Evolutionary conservation across 2,797 vertebrate genomes (phyloP).

Genomic region (Gymnoscopelus braueri): DNA sequence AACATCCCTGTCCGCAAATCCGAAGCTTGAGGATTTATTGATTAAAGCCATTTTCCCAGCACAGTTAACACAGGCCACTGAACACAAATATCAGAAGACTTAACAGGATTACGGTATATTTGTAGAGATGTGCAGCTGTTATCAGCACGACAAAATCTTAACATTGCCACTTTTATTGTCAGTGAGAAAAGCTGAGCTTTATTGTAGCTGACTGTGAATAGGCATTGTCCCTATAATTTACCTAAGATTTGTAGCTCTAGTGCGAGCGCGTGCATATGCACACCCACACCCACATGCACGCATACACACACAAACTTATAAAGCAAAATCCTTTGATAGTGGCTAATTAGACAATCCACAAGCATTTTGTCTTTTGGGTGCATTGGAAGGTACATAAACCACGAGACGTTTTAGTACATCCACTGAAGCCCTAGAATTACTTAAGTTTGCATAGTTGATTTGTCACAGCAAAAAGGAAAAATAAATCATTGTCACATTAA

Average conservation of each 20-base stretch:
- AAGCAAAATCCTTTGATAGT: no score
- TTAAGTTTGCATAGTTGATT: conserved; percentile 57
- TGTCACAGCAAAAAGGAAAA: conserved; percentile 8
- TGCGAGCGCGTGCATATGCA: not conserved
- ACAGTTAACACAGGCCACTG: not conserved
- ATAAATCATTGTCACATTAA: conserved; percentile 5
- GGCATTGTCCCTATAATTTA: not conserved
- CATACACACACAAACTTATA: no score
- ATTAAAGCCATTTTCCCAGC: conserved; percentile 8
- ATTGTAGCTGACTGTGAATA: not conserved
- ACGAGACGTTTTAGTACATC: conserved; percentile 26
- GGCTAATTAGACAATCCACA: no score
- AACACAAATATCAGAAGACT: not conserved
- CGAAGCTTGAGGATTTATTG: not conserved
- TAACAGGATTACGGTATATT: not conserved
- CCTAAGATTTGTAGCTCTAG: not conserved
- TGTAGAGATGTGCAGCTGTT: not conserved
- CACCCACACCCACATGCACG: not conserved
- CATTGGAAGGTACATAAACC: not conserved
- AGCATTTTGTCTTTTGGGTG: not conserved
- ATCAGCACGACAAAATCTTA: conserved; percentile 13
- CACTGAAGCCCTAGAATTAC: conserved; percentile 30
- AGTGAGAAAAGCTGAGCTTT: not conserved
- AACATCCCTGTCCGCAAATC: conserved; percentile 5
- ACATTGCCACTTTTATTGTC: not conserved